These are phyloP conservation scores for Australoheros scitulus DNA, from an alignment of 2,113 vertebrate genomes.

Conservation along the genomic window DNA sequence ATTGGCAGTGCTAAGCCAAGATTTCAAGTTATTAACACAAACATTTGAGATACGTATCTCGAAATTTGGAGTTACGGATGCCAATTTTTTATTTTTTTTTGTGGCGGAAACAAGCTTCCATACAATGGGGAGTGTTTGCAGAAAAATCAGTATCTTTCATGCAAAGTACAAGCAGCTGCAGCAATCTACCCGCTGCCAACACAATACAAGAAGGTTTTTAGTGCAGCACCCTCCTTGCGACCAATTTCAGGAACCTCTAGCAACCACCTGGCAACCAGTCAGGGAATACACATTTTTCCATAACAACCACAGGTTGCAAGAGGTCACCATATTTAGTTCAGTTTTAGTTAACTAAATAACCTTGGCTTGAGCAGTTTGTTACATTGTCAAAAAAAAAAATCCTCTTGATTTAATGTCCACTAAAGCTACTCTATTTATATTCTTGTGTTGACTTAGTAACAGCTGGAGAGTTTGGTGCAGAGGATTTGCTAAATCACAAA, in stretches of 20 bases:
- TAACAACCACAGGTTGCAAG: neutral
- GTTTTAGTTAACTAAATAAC: neutral
- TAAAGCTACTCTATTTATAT: neutral
- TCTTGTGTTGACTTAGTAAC: neutral
- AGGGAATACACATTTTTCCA: neutral
- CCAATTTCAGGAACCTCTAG: neutral
- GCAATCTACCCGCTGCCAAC: neutral
- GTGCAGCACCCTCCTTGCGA: neutral
- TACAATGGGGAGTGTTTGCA: too few relatives aligned
- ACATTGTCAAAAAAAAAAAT: too few relatives aligned
- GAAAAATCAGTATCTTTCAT: too few relatives aligned
- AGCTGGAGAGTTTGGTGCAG: neutral
- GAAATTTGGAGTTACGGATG: too few relatives aligned
- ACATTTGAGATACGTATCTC: too few relatives aligned
- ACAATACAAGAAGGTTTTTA: neutral
- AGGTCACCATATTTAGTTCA: neutral
- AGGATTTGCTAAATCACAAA: neutral
- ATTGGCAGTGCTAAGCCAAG: too few relatives aligned
- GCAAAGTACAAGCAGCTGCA: too few relatives aligned
- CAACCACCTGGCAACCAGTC: neutral
- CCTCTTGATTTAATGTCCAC: neutral
- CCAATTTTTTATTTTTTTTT: too few relatives aligned
- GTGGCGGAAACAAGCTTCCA: too few relatives aligned
- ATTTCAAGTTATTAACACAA: too few relatives aligned
- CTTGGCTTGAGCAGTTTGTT: neutral